Evolutionary conservation across 2,888 invertebrate genomes (phyloP), one percentile per base, ranked within the genome.

Genomic region (Drosophila dives): DNA sequence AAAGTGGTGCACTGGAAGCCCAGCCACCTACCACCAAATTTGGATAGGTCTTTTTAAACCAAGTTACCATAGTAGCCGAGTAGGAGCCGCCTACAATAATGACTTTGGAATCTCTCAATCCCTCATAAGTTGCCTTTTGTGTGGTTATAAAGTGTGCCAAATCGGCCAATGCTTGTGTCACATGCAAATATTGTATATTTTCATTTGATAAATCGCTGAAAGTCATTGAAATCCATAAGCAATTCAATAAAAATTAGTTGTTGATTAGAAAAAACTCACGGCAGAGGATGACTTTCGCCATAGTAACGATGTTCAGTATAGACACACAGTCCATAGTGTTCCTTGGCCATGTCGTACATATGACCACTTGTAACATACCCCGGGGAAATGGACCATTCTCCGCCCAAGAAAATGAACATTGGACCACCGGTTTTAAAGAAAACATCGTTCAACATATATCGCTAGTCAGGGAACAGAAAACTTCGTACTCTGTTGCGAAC

Each of bases 281-380:
- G 83, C 23, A 95, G 95, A 0, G 97, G 97, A 71, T 94, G 94
- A 75, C 96, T 97, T 63, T 94, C 86, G 1, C 97, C 97, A 89
- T 97, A 98, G 91, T 95, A 98, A 79, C 97, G 94, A 91, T 98
- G 97, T 90, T 98, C 98, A 0, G 97, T 95, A 79, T 95, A 95
- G 89, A 96, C 95, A 85, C 96, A 93, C 6, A 95, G 94, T 0
- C 96, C 97, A 2, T 93, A 92, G 74, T 95, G 93, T 29, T 92
- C 87, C 59, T 91, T 83, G 0, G 95, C 96, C 90, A 96, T 93
- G 54, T 95, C 94, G 67, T 94, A 93, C 78, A 96, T 95, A 64
- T 95, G 94, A 1, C 97, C 97, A 0, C 86, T 91, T 34, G 89
- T 90, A 81, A 96, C 92, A 94, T 94, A 95, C 6, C 94, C 94